Base-by-base conservation (phyloP, 2,797 vertebrate species). In the Falco columbarius region DNA sequence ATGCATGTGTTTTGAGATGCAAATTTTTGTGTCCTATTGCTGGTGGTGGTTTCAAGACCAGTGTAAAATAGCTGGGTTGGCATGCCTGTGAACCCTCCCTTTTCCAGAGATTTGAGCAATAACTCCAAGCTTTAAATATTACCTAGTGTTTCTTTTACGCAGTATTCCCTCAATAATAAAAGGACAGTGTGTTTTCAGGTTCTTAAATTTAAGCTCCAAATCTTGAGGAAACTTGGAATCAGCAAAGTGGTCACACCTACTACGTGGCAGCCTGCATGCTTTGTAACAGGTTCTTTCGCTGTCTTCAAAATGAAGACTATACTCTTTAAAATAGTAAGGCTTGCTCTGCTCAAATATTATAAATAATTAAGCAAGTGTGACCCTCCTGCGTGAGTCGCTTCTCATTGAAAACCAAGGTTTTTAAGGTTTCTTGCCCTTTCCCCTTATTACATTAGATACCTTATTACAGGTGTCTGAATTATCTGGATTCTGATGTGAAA, bases 101-200 rank as follows among this genome's bases (percentile, higher is more conserved):
- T 47, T 14, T 40, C 27, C 80, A 27, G 36, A 36, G 58, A 2
- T 3, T 0, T 11, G 19, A 90, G 70, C 46, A 10, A 0, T 3
- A 46, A n/a, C 76, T 84, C 38, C 5, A 26, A 47, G n/a, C 62
- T 67, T 71, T 70, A 46, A 24, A 14, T 26, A 5, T 4, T 18
- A 0, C 15, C 42, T 44, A 44, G 42, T 44, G 18, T 44, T 44
- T 18, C 18, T 44, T 44, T 44, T 8, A 44, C 17, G 17, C 42
- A 44, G 3, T 10, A 4, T 20, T 38, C 21, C 19, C 47, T 47
- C 32, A 5, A 0, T 4, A 32, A 2, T 0, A 23, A 3, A 62
- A 49, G 32, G 14, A 8, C n/a, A 15, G 29, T 4, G 1, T 4
- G 1, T 6, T 36, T 84, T 54, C 21, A 32, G 17, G 22, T 44